These are phyloP conservation scores for Schlechtendalia chinensis DNA, from an alignment of 1,140 invertebrate species.

Conservation along the genomic window DNA sequence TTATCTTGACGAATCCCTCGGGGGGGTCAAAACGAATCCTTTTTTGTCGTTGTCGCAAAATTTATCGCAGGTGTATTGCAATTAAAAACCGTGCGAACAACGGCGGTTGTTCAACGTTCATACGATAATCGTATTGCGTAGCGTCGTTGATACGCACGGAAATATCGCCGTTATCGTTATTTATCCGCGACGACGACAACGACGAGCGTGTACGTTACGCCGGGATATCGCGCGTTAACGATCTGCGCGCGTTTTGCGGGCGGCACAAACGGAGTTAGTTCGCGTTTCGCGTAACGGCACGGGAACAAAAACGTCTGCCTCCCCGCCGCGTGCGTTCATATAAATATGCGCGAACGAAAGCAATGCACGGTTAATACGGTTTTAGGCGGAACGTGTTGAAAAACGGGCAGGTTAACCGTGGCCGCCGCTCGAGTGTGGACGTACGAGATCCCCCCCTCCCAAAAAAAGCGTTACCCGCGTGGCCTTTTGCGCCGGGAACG, in stretches of 20 bases:
- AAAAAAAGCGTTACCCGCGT: conserved; percentile 24
- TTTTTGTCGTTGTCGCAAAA: too few species aligned
- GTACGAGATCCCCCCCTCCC: too few species aligned
- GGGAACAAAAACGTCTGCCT: background rate
- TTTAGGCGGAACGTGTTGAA: conserved; percentile 42
- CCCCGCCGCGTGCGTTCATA: background rate
- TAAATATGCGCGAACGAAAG: background rate
- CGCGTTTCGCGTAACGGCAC: background rate
- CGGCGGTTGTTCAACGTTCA: background rate
- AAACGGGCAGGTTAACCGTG: conserved; percentile 43
- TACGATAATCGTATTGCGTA: background rate
- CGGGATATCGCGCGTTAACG: conserved; percentile 5
- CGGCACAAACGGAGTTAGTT: conserved; percentile 5
- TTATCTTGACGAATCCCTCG: too few species aligned
- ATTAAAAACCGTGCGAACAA: conserved; percentile 14
- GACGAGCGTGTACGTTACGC: background rate
- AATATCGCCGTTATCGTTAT: too few species aligned
- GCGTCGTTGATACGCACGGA: background rate
- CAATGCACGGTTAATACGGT: conserved; percentile 40
- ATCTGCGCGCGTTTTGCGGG: conserved; percentile 19
- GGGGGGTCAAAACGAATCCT: too few species aligned
- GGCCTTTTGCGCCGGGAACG: conserved; percentile 31
- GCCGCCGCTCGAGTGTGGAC: background rate
- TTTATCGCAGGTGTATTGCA: background rate
- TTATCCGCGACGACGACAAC: too few species aligned